Evolutionary conservation across 2,113 vertebrate species (phyloP).

Genomic region (Planiliza haematocheilus): DNA sequence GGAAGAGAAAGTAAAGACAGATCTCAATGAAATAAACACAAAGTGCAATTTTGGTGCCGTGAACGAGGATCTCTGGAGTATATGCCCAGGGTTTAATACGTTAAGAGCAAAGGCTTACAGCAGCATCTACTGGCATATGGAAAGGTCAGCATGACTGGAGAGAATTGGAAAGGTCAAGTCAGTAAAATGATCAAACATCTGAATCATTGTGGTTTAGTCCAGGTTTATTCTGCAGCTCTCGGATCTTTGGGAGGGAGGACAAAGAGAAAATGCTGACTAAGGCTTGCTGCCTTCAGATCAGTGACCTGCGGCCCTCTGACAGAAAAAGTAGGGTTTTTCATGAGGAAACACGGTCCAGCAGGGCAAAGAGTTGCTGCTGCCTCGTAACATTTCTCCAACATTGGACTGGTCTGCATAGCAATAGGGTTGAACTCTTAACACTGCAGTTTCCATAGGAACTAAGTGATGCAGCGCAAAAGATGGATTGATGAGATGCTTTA

Average conservation of each 20-base stretch:
- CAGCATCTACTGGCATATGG: slow-evolving; percentile 44
- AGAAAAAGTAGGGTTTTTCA: slow-evolving; percentile 39
- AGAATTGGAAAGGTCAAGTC: slow-evolving; percentile 72
- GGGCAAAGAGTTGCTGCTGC: slow-evolving; percentile 35
- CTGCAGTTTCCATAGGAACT: slow-evolving; percentile 82
- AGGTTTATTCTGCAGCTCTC: slow-evolving; percentile 37
- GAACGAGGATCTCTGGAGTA: slow-evolving; percentile 33
- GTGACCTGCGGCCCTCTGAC: slow-evolving; percentile 22
- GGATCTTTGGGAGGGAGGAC: slow-evolving; percentile 33
- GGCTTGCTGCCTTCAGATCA: slow-evolving; percentile 16
- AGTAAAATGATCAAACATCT: slow-evolving; percentile 59
- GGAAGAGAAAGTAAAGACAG: not conserved
- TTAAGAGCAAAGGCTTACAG: slow-evolving; percentile 50
- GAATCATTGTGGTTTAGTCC: slow-evolving; percentile 50
- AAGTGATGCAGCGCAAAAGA: slow-evolving; percentile 52
- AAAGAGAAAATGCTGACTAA: slow-evolving; percentile 29
- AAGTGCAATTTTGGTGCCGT: slow-evolving; percentile 25
- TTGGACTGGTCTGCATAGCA: slow-evolving; percentile 60
- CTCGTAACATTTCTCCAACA: slow-evolving; percentile 33
- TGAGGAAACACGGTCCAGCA: slow-evolving; percentile 33
- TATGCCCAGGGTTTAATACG: slow-evolving; percentile 51
- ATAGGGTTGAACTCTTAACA: slow-evolving; percentile 68
- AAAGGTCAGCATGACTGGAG: slow-evolving; percentile 76
- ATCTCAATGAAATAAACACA: slow-evolving; percentile 28
- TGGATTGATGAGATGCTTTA: slow-evolving; percentile 56